Conservation (phyloP, 2,888 invertebrate species). For the Phytoseiulus persimilis region DNA sequence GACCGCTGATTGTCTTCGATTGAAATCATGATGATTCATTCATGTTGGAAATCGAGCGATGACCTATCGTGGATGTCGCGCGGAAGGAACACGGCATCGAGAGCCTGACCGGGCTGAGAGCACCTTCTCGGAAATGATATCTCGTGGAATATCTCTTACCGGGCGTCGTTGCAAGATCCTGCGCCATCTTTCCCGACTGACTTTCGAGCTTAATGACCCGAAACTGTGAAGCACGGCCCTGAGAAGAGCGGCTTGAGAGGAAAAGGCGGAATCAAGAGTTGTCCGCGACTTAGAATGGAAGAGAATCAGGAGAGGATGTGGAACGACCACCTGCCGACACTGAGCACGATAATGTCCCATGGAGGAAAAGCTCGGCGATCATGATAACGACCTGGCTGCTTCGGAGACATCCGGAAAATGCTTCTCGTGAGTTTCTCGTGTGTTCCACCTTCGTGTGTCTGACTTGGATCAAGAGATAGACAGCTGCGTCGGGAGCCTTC, state of each 20-base stretch:
- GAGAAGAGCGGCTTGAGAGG: background rate
- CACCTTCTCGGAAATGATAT: background rate
- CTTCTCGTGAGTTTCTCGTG: background rate
- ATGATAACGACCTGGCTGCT: background rate
- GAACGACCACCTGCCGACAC: background rate
- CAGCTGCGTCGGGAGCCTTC: no score
- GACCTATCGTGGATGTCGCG: no score
- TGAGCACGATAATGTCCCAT: background rate
- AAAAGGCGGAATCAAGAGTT: background rate
- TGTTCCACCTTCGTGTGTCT: background rate
- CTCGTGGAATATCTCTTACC: background rate
- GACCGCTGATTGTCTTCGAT: background rate
- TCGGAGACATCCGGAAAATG: background rate
- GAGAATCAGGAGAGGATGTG: background rate
- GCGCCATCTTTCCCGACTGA: background rate
- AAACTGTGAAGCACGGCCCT: background rate
- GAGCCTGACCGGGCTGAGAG: no score
- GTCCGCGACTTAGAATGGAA: background rate
- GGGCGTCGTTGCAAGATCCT: background rate
- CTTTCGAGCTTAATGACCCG: background rate
- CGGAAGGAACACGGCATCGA: no score
- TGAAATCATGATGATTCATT: background rate
- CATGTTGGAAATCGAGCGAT: no score
- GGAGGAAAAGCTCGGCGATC: background rate
- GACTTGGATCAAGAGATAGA: background rate